phyloP scores from a whole-genome alignment of 30 jellyfish, hydroid and myxozoan genomes.

The Hydractinia echinata region DNA sequence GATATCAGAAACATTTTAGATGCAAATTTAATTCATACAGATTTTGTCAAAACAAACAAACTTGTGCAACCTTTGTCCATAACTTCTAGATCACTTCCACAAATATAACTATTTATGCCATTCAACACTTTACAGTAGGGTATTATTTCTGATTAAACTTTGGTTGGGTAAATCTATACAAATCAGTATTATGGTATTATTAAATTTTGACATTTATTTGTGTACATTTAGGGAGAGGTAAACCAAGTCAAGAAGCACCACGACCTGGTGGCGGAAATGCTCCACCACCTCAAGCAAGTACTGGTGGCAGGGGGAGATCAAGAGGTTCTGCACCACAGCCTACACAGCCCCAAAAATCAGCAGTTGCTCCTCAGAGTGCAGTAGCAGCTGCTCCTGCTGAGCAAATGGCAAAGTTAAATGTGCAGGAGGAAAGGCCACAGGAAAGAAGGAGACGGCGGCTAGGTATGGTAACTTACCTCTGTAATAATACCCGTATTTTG shows the following conservation, averaged over 20 bases:
- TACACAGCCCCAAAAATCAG: constrained; percentile 40
- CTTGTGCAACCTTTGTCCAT: too few species aligned
- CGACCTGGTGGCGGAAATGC: constrained; percentile 64
- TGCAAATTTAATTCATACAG: too few species aligned
- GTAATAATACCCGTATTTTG: neutral
- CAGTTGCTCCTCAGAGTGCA: constrained; percentile 28
- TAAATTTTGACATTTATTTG: neutral
- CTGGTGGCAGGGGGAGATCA: constrained; percentile 74
- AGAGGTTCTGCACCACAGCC: constrained; percentile 57
- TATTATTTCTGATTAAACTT: too few species aligned
- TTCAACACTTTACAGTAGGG: too few species aligned
- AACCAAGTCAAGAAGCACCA: constrained; percentile 54
- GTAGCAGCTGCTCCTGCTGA: constrained; percentile 44
- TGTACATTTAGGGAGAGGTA: constrained; percentile 48
- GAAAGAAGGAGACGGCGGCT: constrained; percentile 45
- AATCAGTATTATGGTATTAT: neutral
- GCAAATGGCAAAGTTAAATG: constrained; percentile 36
- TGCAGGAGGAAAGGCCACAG: constrained; percentile 36
- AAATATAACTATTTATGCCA: too few species aligned
- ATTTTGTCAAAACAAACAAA: too few species aligned
- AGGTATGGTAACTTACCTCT: neutral
- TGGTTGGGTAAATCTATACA: too few species aligned
- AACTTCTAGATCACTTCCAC: too few species aligned
- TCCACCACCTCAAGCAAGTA: constrained; percentile 46
- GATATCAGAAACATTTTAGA: too few species aligned